Percentiles rank a stretch among this genome's conserved stretches.
Evolutionary conservation across 2,888 invertebrate species (phyloP).

Genomic region (Callyntrura sp.): DNA sequence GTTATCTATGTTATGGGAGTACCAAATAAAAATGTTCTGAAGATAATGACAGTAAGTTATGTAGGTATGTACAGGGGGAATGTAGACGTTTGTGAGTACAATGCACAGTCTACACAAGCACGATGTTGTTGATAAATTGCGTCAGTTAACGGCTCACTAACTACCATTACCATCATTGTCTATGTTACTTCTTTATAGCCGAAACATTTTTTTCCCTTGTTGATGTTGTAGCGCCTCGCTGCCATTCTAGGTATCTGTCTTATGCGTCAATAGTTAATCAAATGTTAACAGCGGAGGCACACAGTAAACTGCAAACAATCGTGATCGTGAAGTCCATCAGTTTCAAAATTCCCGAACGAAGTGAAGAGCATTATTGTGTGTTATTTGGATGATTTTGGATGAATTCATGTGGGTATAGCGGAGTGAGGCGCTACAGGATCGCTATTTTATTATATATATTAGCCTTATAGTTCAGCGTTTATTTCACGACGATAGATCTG

Average conservation of each 20-base stretch:
- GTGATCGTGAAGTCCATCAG: conserved; percentile 15
- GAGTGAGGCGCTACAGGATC: neutral
- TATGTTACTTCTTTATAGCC: neutral
- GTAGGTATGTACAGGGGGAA: neutral
- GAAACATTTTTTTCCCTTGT: neutral
- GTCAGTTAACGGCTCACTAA: conserved; percentile 30
- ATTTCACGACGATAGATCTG: too few species aligned
- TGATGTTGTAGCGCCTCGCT: neutral
- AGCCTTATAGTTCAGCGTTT: too few species aligned
- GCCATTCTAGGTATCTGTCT: neutral
- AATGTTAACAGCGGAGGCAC: too few species aligned
- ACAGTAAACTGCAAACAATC: conserved; percentile 1
- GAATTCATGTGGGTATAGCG: neutral
- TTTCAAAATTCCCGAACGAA: conserved; percentile 17
- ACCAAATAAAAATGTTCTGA: conserved; percentile 31
- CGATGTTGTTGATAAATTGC: conserved; percentile 35
- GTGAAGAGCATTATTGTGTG: conserved; percentile 12
- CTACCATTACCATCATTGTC: conserved; percentile 22
- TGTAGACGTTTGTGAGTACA: neutral
- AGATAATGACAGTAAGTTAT: neutral
- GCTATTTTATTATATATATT: conserved; percentile 17
- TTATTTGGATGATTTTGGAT: neutral
- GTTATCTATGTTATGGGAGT: conserved; percentile 39
- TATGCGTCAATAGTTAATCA: neutral
- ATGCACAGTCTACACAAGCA: neutral